Base-by-base conservation (phyloP, 2,888 invertebrate species). In the Mycalesis mineus region DNA sequence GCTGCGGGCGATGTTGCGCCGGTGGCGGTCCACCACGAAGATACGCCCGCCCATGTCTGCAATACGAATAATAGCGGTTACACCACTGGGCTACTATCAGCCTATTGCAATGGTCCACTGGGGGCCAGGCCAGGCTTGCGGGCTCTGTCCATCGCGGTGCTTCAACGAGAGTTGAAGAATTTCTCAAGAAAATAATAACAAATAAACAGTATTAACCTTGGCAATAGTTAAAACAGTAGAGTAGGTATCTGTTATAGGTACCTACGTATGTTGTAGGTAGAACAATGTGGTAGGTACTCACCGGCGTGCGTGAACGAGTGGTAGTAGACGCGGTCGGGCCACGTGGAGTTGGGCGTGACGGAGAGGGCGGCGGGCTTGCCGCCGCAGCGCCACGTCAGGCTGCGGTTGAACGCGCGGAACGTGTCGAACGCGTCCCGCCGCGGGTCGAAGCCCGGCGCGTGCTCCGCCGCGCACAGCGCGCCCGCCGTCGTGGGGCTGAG, bases 321-420 rank as follows among this genome's bases (percentile, higher is more conserved):
- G 80, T 97, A 97, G 84, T 97, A 98, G 17, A 98, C 96, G 29
- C 93, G 88, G 81, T 98, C 97, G 0, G 98, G 98, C 95, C 97
- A 97, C 1, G 96, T 92, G 45, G 94, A 92, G 80, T 97, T 97
- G 29, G 98, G 98, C 22, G 96, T 94, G 49, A 98, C 93, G 75
- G 92, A 92, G 54, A 97, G 88, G 52, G 92, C 82, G 0, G 95
- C 95, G 6, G 95, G 92, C 28, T 94, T 92, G n/a, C 93, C 94
- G 68, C 90, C 77, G 82, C 98, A 98, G 13, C 84, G 76, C 75
- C 93, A 93, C 37, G 84, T 68, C 58, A 98, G 91, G 41, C 95
- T 92, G 68, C 95, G 93, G 80, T 97, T 96, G 88, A 93, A 98
- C 65, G 95, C 94, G 74, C 94, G 94, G 83, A 97, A 98, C 0